Base-by-base conservation (phyloP, 1,140 invertebrate species). In the Trichomalopsis sarcophagae region DNA sequence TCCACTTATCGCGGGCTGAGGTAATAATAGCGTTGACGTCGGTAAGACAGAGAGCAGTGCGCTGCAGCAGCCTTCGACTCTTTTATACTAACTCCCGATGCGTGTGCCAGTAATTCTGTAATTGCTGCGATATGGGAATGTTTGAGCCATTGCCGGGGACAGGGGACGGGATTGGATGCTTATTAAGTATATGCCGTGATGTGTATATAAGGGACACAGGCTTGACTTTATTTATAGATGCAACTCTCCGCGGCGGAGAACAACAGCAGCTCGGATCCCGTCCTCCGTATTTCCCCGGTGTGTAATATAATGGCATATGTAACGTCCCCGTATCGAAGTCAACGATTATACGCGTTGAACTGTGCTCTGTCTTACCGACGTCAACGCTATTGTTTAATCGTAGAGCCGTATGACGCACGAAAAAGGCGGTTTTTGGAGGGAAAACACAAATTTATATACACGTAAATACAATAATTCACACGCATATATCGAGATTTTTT, bases 401-500 rank as follows among this genome's bases (percentile, higher is more conserved):
- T 36, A 36, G 3, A 36, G 33, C 33, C 2, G 33, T 36, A 36
- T n/a, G 6, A 36, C 33, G 27, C 27, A 36, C 6, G 33, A 36
- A 1, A 33, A 33, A 33, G 33, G 33, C 33, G 33, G 5, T 0
- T 36, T 36, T 36, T 36, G 33, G 33, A 36, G 2, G 33, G 0
- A 6, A 36, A 5, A 36, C 33, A 6, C 5, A n/a, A n/a, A n/a
- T n/a, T n/a, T n/a, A n/a, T n/a, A n/a, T n/a, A 36, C 33, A 6
- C 5, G 5, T 36, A 36, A 36, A 36, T 6, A 36, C 5, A 4
- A 36, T 36, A 36, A 27, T 27, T 36, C 5, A 73, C 78, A 69
- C 84, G 50, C 27, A 27, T 66, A 82, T 68, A 82, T 6, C 17
- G 55, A 78, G 68, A 73, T 47, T 83, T 73, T 4, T 78, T 85